phyloP scores from a whole-genome alignment of 2,113 vertebrate species.

The Girardinichthys multiradiatus region DNA sequence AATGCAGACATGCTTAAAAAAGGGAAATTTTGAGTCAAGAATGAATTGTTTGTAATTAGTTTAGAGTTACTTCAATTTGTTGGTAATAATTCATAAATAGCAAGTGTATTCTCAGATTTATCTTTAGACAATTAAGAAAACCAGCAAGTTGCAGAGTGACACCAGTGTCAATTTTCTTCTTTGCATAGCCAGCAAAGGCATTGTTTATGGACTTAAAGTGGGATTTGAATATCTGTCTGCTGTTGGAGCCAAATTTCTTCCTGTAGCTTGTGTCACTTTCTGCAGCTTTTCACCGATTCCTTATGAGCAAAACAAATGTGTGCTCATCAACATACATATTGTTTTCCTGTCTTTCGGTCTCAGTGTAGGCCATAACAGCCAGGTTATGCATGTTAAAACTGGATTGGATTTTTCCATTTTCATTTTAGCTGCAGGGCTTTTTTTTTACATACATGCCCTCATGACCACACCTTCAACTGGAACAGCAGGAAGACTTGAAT shows the following conservation, averaged over 20 bases:
- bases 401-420: neutral
- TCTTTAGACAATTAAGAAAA: neutral
- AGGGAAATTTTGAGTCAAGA: slow-evolving; percentile 9
- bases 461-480: slow-evolving; percentile 36
- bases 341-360: neutral
- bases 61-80: neutral
- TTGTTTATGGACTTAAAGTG: neutral
- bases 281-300: neutral
- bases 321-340: neutral
- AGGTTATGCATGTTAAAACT: too few relatives aligned
- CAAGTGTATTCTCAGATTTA: neutral
- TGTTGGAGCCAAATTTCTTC: slow-evolving; percentile 25
- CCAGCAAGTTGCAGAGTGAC: neutral
- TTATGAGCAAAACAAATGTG: neutral
- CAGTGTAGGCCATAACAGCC: too few relatives aligned
- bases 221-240: slow-evolving; percentile 24
- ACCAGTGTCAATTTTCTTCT: slow-evolving; percentile 38
- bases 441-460: slow-evolving; percentile 24
- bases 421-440: neutral
- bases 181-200: slow-evolving; percentile 33
- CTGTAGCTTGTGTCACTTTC: neutral
- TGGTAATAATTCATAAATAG: neutral
- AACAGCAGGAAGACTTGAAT: slow-evolving; percentile 30
- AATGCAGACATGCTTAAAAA: slow-evolving; percentile 1
- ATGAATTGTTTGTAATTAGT: slow-evolving; percentile 29